Conservation (phyloP, 1,140 invertebrate species). For the Drosophila pseudoananassae region DNA sequence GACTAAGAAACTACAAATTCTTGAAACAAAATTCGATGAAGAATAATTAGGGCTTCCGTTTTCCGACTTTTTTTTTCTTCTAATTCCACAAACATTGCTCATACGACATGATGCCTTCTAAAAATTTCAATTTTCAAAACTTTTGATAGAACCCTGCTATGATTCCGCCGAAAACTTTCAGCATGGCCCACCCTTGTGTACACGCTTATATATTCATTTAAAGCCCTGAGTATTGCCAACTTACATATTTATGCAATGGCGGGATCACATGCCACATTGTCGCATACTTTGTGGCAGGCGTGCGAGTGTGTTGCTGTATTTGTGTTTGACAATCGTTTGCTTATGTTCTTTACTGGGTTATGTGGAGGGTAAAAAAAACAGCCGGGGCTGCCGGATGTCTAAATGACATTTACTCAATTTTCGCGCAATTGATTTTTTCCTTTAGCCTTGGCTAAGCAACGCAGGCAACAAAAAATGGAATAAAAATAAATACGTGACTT, state of each 20-base stretch:
- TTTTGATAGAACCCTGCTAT: background rate
- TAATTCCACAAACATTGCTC: background rate
- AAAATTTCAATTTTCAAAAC: background rate
- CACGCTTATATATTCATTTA: conserved; percentile 41
- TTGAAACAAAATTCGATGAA: no score
- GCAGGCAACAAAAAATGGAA: conserved; percentile 22
- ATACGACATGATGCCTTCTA: background rate
- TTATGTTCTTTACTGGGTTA: conserved; percentile 52
- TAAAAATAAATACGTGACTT: conserved; percentile 70
- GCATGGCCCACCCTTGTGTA: conserved; percentile 8
- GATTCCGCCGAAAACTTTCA: background rate
- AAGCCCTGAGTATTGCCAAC: conserved; percentile 70
- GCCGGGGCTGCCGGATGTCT: conserved; percentile 60
- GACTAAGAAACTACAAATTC: background rate
- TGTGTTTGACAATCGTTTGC: conserved; percentile 73
- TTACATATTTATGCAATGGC: conserved; percentile 76
- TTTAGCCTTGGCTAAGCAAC: conserved; percentile 15
- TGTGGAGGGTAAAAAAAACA: conserved; percentile 1
- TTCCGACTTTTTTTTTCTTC: background rate
- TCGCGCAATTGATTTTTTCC: conserved; percentile 68
- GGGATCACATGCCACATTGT: conserved; percentile 76
- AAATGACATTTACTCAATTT: conserved; percentile 79
- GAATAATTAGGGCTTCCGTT: no score
- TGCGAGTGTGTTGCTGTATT: conserved; percentile 25
- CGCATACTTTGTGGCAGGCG: conserved; percentile 57